These are phyloP conservation scores for Gasteruption jaculator DNA, from an alignment of 2,888 invertebrate species.

Conservation along the genomic window DNA sequence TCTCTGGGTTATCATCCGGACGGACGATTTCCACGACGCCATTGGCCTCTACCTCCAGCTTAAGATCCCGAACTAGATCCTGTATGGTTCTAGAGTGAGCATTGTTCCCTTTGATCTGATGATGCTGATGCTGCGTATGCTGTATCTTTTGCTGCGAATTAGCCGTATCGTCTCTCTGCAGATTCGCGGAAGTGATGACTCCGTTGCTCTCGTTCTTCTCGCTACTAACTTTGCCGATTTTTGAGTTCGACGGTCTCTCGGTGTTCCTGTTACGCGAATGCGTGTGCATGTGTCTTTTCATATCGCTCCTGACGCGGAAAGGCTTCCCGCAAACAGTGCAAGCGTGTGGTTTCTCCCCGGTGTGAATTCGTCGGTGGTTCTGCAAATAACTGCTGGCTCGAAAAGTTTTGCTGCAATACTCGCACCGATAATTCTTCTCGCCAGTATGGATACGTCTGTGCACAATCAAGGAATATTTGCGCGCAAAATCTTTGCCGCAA, in stretches of 20 bases:
- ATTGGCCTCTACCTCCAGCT: conserved; percentile 41
- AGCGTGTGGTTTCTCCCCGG: conserved; percentile 75
- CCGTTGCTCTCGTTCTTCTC: conserved; percentile 53
- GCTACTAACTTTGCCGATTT: conserved; percentile 71
- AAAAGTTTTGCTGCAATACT: conserved; percentile 78
- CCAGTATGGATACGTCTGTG: conserved; percentile 84
- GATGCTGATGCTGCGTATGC: not conserved
- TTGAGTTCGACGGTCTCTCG: too few relatives aligned
- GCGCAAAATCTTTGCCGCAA: conserved; percentile 82
- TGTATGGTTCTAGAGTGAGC: conserved; percentile 35
- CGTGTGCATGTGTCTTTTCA: conserved; percentile 72
- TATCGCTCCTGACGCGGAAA: conserved; percentile 78
- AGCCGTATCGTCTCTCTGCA: conserved; percentile 23
- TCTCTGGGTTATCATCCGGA: conserved; percentile 43
- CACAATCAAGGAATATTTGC: conserved; percentile 81
- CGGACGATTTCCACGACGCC: conserved; percentile 40
- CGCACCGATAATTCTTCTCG: conserved; percentile 82
- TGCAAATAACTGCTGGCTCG: conserved; percentile 81
- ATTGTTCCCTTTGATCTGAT: too few relatives aligned
- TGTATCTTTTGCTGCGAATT: conserved; percentile 23
- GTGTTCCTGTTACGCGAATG: conserved; percentile 56
- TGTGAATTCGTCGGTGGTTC: conserved; percentile 80
- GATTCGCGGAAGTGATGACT: conserved; percentile 25
- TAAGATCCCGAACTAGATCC: conserved; percentile 44
- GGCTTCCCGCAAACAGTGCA: conserved; percentile 75